Conservation (phyloP, 1,140 invertebrate species). For the Frieseomelitta varia region DNA sequence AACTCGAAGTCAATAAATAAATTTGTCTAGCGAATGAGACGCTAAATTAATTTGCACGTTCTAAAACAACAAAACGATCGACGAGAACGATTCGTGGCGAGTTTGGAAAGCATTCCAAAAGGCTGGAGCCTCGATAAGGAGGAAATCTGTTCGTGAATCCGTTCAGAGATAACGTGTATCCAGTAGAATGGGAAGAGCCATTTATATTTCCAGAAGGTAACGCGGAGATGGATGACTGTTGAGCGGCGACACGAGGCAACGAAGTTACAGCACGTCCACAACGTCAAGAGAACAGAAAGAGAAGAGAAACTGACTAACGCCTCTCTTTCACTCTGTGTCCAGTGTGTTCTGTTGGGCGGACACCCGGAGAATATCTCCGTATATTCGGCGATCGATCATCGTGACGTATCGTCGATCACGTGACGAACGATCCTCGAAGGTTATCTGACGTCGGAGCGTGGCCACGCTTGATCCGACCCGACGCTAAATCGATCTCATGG, state of each 20-base stretch:
- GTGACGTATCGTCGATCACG: conserved; percentile 54
- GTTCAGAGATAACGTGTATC: conserved; percentile 14
- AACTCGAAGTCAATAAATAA: neutral
- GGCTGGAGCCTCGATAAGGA: neutral
- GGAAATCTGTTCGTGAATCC: neutral
- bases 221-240: conserved; percentile 43
- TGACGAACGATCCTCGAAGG: conserved; percentile 15
- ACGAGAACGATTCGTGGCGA: too few relatives aligned
- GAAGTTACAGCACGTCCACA: conserved; percentile 1
- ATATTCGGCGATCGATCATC: conserved; percentile 57
- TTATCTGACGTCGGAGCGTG: neutral
- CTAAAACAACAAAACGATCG: too few relatives aligned
- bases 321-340: neutral
- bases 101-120: neutral
- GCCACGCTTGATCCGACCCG: conserved; percentile 15
- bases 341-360: conserved; percentile 32
- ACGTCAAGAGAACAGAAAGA: conserved; percentile 9
- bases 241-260: neutral
- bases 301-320: neutral
- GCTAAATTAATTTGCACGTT: neutral
- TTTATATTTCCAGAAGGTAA: conserved; percentile 39
- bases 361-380: conserved; percentile 37
- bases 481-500: conserved; percentile 12
- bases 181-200: neutral
- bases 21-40: neutral